Evolutionary conservation across 2,113 vertebrate species (phyloP).

Genomic region (Apodemus sylvaticus): DNA sequence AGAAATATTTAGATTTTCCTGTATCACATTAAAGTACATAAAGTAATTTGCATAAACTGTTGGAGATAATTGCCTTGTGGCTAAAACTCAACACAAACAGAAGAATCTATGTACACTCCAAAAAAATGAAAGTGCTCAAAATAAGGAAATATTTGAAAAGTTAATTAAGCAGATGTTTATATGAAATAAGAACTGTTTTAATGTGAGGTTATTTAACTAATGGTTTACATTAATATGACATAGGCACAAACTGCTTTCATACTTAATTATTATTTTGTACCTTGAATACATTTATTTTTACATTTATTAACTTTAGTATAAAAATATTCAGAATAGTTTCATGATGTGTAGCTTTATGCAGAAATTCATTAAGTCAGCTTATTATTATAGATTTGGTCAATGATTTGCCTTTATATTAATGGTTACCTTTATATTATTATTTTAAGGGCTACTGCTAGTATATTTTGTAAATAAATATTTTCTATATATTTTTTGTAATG

Average conservation of each 20-base stretch:
- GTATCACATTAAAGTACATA: background rate
- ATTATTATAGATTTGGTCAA: constrained; percentile 5
- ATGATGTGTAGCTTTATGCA: background rate
- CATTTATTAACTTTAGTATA: background rate
- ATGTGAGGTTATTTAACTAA: background rate
- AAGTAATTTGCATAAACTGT: background rate
- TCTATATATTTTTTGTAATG: background rate
- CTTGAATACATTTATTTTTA: background rate
- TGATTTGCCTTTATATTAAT: background rate
- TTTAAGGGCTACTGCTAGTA: background rate
- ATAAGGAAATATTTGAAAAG: background rate
- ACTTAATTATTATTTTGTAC: background rate
- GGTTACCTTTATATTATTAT: background rate
- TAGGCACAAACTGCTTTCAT: background rate
- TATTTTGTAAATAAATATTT: background rate
- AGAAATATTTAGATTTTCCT: background rate
- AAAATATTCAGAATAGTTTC: background rate
- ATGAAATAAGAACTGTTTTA: background rate
- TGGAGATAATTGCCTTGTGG: constrained; percentile 4
- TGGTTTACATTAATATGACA: background rate
- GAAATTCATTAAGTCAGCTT: background rate
- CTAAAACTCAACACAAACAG: background rate
- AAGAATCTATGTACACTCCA: background rate
- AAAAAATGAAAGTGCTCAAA: background rate
- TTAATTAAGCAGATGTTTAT: background rate